Evolutionary conservation across 2,113 vertebrate species (phyloP).

Genomic region (Pterocles orientalis): DNA sequence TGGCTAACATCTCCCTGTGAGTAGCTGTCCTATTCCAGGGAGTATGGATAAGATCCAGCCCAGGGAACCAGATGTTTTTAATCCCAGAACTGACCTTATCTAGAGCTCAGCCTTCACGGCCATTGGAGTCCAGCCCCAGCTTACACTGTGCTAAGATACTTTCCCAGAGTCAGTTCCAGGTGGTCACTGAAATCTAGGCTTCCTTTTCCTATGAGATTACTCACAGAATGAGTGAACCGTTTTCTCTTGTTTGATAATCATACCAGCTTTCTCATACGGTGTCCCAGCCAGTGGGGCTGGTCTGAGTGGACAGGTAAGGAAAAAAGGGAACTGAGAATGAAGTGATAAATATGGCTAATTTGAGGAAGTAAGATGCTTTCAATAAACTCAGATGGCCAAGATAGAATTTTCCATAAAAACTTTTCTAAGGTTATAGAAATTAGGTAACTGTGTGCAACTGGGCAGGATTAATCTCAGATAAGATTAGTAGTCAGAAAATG

Average conservation of each 20-base stretch:
- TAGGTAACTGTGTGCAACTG: not conserved
- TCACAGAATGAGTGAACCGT: rapidly evolving
- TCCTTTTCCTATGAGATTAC: not conserved
- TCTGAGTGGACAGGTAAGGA: not conserved
- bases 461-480: not conserved
- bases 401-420: not conserved
- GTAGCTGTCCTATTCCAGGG: not conserved
- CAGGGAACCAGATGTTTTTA: slow-evolving; percentile 6
- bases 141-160: not conserved
- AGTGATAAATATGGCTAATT: not conserved
- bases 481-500: not conserved
- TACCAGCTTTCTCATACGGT: not conserved
- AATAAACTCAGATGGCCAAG: not conserved
- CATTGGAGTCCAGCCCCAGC: not conserved
- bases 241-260: not conserved
- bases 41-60: not conserved
- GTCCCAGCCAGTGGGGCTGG: not conserved
- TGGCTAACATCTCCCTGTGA: not conserved
- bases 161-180: slow-evolving; percentile 6
- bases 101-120: not conserved
- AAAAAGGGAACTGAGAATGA: not conserved
- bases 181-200: not conserved
- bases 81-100: not conserved
- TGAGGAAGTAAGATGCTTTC: not conserved
- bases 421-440: not conserved